These are phyloP conservation scores for Nephrotoma appendiculata DNA, from an alignment of 2,888 invertebrate genomes.

Conservation along the genomic window DNA sequence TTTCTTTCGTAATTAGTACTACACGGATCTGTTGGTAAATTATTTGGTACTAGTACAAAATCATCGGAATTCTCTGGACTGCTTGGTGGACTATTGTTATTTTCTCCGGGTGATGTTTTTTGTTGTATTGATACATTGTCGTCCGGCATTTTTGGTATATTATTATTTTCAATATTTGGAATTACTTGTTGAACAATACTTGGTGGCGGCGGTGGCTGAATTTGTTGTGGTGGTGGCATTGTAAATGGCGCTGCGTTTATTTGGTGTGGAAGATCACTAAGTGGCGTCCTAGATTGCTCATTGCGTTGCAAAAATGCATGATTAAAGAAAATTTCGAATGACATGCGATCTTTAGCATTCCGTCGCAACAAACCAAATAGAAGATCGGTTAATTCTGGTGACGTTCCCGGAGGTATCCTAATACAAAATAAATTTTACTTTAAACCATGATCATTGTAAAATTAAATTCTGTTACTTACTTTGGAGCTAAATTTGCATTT, in stretches of 20 bases:
- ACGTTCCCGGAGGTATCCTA: conserved; percentile 90
- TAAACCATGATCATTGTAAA: background rate
- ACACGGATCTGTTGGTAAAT: conserved; percentile 43
- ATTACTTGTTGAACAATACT: conserved; percentile 16
- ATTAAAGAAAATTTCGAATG: conserved; percentile 90
- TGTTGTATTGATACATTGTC: background rate
- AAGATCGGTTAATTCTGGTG: conserved; percentile 74
- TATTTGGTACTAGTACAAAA: conserved; percentile 66
- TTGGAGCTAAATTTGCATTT: conserved; percentile 77
- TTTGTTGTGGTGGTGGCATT: conserved; percentile 33
- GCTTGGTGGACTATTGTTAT: conserved; percentile 36
- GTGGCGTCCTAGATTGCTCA: conserved; percentile 37
- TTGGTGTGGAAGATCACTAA: conserved; percentile 26
- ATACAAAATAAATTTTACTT: background rate
- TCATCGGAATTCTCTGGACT: conserved; percentile 61
- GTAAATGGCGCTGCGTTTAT: conserved; percentile 22
- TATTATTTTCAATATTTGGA: conserved; percentile 4
- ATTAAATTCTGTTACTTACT: conserved; percentile 43
- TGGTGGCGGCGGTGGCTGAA: conserved; percentile 34
- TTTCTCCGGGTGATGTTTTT: conserved; percentile 9
- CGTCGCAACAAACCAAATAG: conserved; percentile 75
- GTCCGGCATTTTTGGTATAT: background rate
- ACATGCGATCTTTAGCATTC: conserved; percentile 88
- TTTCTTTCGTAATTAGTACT: conserved; percentile 25
- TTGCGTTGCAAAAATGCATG: conserved; percentile 76